phyloP scores from a whole-genome alignment of 2,888 invertebrate species.

The Thumatha senex region DNA sequence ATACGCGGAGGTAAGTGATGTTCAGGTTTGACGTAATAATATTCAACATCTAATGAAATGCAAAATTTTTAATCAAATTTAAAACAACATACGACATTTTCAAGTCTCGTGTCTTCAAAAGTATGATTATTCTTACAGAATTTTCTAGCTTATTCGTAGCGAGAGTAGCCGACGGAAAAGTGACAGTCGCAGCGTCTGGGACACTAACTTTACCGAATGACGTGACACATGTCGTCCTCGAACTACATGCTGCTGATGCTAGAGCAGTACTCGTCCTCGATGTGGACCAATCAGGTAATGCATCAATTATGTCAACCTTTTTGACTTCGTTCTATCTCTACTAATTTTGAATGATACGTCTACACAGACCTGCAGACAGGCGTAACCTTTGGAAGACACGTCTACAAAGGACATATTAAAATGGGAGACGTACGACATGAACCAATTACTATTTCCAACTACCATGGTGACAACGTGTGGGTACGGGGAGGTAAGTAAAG shows the following conservation, averaged over 20 bases:
- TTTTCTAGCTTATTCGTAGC: not conserved
- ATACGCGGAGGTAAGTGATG: constrained; percentile 55
- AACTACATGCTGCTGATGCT: constrained; percentile 50
- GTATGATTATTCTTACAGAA: not conserved
- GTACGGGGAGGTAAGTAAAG: not conserved
- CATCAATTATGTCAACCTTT: too few species aligned
- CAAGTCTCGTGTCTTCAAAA: too few species aligned
- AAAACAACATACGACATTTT: too few species aligned
- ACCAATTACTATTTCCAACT: not conserved
- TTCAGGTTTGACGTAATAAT: not conserved
- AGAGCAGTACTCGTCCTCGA: constrained; percentile 48
- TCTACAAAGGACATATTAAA: not conserved
- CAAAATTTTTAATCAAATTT: too few species aligned
- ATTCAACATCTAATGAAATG: too few species aligned
- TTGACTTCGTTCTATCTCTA: not conserved
- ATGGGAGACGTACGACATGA: not conserved
- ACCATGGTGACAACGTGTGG: not conserved
- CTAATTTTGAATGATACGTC: not conserved
- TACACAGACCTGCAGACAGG: not conserved
- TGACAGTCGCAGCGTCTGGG: not conserved
- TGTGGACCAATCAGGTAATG: constrained; percentile 27
- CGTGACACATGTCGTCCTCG: constrained; percentile 45
- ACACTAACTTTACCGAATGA: constrained; percentile 38
- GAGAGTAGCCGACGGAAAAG: not conserved
- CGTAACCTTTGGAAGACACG: not conserved